Evolutionary conservation across 2,113 vertebrate genomes (phyloP).

Genomic region (Syrmaticus mikado): DNA sequence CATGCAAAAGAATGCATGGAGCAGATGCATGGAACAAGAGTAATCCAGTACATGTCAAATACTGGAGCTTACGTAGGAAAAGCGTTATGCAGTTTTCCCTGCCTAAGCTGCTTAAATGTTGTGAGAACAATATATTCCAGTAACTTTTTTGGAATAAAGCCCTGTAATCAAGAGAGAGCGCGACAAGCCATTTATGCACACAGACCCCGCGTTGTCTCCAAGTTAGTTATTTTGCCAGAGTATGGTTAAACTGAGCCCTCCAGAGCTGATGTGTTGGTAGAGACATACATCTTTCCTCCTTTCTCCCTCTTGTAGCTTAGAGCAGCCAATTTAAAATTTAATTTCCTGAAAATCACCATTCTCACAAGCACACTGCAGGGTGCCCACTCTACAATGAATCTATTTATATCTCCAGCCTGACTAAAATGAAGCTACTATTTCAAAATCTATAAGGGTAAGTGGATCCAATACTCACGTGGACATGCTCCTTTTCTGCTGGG

Average conservation of each 20-base stretch:
- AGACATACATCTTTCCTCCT: neutral
- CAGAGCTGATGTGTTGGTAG: neutral
- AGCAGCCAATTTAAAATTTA: conserved; percentile 47
- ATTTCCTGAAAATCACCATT: conserved; percentile 18
- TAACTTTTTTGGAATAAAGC: conserved; percentile 36
- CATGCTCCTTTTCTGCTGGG: conserved; percentile 41
- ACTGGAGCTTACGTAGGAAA: neutral
- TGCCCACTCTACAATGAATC: neutral
- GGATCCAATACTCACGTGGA: conserved; percentile 45
- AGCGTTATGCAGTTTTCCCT: neutral
- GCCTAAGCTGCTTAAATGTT: conserved; percentile 46
- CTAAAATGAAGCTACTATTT: conserved; percentile 17
- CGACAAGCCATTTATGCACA: neutral
- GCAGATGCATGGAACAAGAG: neutral
- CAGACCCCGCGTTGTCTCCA: neutral
- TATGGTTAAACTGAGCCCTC: neutral
- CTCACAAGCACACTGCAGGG: neutral
- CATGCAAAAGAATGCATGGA: neutral
- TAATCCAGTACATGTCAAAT: neutral
- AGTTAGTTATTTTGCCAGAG: neutral
- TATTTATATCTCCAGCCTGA: conserved; percentile 33
- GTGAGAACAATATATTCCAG: neutral
- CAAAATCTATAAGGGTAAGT: conserved; percentile 43
- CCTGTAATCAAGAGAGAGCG: neutral
- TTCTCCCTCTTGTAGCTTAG: neutral